phyloP scores from a whole-genome alignment of 23 tunicate species.

The Halocynthia aurantium region DNA sequence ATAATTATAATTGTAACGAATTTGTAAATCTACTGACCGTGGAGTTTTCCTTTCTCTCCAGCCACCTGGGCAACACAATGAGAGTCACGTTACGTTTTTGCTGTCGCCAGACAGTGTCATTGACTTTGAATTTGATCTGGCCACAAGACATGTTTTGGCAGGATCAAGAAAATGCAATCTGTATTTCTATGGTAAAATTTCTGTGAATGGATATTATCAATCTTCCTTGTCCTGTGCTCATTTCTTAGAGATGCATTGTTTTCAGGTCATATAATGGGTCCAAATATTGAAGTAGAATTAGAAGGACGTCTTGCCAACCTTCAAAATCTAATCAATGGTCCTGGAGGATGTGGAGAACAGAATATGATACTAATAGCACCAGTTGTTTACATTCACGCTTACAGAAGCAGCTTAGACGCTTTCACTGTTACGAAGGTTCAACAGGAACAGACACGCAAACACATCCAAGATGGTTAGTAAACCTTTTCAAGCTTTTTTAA shows the following conservation, averaged over 20 bases:
- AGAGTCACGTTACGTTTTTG: not conserved
- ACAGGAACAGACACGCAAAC: slow-evolving; percentile 6
- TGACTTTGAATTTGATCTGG: slow-evolving; percentile 6
- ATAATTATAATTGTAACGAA: too few relatives aligned
- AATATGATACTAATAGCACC: not conserved
- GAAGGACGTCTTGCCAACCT: not conserved
- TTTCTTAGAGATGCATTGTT: not conserved
- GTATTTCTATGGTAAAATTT: slow-evolving; percentile 44
- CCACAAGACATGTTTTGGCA: slow-evolving; percentile 10
- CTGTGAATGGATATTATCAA: not conserved
- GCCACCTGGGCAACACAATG: slow-evolving; percentile 28
- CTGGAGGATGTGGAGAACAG: slow-evolving; percentile 8
- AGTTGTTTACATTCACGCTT: not conserved
- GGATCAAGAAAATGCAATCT: slow-evolving; percentile 48
- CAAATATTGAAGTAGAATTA: not conserved
- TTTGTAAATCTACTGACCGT: too few relatives aligned
- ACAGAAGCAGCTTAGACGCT: not conserved
- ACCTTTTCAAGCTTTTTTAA: not conserved
- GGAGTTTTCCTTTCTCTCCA: not conserved
- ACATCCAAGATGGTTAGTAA: slow-evolving; percentile 1
- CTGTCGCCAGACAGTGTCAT: slow-evolving; percentile 4
- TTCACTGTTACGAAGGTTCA: not conserved
- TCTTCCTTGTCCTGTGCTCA: not conserved
- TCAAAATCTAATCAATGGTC: not conserved
- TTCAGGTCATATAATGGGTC: slow-evolving; percentile 4